phyloP scores from a whole-genome alignment of 64 coral and sea anemone species.

The Actinia tenebrosa region DNA sequence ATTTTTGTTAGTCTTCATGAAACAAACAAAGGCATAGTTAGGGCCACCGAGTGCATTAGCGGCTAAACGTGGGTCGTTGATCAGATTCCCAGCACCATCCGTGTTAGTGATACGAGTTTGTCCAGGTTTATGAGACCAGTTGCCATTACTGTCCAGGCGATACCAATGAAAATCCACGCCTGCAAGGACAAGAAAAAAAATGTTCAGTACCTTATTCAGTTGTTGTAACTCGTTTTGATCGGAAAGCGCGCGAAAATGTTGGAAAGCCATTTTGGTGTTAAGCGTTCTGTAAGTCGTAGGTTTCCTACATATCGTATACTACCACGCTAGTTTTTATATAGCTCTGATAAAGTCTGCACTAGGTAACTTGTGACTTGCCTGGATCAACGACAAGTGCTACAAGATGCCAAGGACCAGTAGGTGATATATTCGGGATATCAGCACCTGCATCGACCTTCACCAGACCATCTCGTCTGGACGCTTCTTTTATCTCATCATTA shows the following conservation, averaged over 20 bases:
- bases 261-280: no score
- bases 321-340: no score
- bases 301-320: no score
- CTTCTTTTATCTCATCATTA: not conserved
- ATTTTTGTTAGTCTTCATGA: conserved; percentile 17
- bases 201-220: no score
- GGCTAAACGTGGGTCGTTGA: conserved; percentile 28
- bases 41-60: not conserved
- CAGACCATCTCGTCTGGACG: conserved; percentile 15
- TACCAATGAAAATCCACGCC: conserved; percentile 31
- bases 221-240: no score
- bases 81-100: conserved; percentile 7
- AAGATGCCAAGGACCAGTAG: not conserved
- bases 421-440: not conserved
- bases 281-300: no score
- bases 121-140: conserved; percentile 42
- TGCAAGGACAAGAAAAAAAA: not conserved
- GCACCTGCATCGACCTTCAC: not conserved
- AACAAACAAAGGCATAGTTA: conserved; percentile 29
- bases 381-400: conserved; percentile 29
- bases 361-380: conserved; percentile 3
- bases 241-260: no score
- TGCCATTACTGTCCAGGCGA: conserved; percentile 20
- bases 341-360: not conserved
- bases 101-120: not conserved